Percentiles rank a stretch among this genome's conserved stretches.
These are phyloP conservation scores for Drosophila orena DNA, from an alignment of 1,140 invertebrate species.

Conservation along the genomic window DNA sequence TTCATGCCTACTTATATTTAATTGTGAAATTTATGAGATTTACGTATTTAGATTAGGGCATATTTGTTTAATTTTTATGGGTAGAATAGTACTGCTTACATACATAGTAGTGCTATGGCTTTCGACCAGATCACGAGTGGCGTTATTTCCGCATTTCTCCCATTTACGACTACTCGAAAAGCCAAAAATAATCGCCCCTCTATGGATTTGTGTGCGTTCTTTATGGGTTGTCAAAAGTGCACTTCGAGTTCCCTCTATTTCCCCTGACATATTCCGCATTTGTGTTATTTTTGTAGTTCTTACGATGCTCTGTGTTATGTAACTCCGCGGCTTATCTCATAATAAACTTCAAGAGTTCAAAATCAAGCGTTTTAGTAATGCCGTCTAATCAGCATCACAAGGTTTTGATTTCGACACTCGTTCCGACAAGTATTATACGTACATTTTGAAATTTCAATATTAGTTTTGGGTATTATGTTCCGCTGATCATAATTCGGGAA, in stretches of 20 bases:
- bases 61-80: neutral
- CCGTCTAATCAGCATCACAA: conserved; percentile 18
- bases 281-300: conserved; percentile 9
- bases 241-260: conserved; percentile 26
- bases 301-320: conserved; percentile 31
- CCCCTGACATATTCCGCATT: conserved; percentile 31
- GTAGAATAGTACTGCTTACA: neutral
- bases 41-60: no score
- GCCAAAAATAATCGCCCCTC: conserved; percentile 49
- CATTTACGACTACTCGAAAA: conserved; percentile 41
- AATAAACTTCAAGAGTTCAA: conserved; percentile 26
- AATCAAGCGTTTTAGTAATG: neutral
- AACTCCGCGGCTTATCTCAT: conserved; percentile 27
- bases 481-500: conserved; percentile 6
- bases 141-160: conserved; percentile 45
- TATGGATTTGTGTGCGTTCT: conserved; percentile 32
- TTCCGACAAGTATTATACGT: neutral
- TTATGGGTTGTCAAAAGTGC: conserved; percentile 54
- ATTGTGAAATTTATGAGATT: neutral
- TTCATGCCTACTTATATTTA: no score
- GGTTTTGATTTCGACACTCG: conserved; percentile 8
- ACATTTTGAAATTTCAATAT: neutral
- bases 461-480: neutral
- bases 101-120: neutral
- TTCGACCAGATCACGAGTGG: conserved; percentile 25